Evolutionary conservation across 2,113 vertebrate species (phyloP).

Genomic region (Notothenia coriiceps): DNA sequence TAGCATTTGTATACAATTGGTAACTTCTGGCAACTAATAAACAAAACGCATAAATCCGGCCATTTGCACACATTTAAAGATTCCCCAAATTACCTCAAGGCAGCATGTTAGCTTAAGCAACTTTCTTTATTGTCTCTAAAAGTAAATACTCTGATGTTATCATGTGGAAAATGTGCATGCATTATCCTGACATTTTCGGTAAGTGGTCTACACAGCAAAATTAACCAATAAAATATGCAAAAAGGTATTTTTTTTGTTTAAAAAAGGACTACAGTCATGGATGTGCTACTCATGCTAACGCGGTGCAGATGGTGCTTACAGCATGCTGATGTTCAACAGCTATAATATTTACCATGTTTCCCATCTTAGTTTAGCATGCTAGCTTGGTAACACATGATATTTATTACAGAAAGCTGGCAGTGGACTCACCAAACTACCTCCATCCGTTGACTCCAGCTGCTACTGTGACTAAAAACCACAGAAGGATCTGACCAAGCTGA

Average conservation of each 20-base stretch:
- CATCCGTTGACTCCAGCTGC: not conserved
- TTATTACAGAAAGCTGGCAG: not conserved
- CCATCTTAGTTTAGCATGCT: not conserved
- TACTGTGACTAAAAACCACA: not conserved
- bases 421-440: not conserved
- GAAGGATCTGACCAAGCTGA: not conserved
- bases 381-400: not conserved
- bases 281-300: too few relatives aligned
- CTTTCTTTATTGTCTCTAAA: not conserved
- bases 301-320: not conserved
- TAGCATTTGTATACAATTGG: not conserved
- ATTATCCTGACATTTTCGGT: not conserved
- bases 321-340: not conserved
- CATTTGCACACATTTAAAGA: not conserved
- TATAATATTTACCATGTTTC: not conserved
- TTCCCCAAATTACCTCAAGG: not conserved
- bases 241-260: not conserved
- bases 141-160: not conserved
- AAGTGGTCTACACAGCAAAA: not conserved
- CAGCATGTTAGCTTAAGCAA: not conserved
- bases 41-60: not conserved
- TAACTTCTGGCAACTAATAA: not conserved
- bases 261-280: not conserved
- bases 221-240: not conserved
- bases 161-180: not conserved